Percentiles rank a stretch among this genome's conserved stretches.
Conservation (phyloP, 2,797 vertebrate genomes). For the Florisuga fusca region DNA sequence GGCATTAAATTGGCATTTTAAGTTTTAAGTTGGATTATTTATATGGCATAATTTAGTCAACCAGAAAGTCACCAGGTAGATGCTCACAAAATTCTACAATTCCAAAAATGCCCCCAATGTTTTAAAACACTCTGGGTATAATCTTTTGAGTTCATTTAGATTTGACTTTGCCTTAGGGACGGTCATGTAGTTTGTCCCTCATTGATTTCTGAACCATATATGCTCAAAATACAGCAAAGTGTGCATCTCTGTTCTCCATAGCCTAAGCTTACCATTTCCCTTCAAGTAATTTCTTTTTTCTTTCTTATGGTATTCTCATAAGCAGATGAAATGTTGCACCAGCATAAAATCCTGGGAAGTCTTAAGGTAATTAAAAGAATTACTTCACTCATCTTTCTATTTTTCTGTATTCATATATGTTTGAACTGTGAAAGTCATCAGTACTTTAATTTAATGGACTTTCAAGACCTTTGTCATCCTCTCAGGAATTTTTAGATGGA, state of each 20-base stretch:
- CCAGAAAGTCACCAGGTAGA: background rate
- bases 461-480: constrained; percentile 10
- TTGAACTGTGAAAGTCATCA: background rate
- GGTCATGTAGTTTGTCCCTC: background rate
- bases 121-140: background rate
- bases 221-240: background rate
- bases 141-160: background rate
- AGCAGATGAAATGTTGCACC: background rate
- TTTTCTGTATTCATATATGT: background rate
- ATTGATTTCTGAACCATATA: background rate
- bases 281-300: background rate
- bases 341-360: background rate
- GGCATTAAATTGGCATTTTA: background rate
- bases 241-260: background rate
- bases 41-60: background rate
- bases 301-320: background rate
- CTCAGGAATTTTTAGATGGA: constrained; percentile 26
- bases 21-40: background rate
- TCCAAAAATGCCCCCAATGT: background rate
- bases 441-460: constrained; percentile 37
- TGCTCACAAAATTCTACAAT: background rate
- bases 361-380: background rate
- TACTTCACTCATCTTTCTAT: background rate
- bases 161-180: background rate
- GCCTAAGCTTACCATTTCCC: background rate